A percentile compares a stretch with the other conserved stretches of the same genome.
Evolutionary conservation across 2,797 vertebrate genomes (phyloP).

Genomic region (Acrossocheilus fasciatus): DNA sequence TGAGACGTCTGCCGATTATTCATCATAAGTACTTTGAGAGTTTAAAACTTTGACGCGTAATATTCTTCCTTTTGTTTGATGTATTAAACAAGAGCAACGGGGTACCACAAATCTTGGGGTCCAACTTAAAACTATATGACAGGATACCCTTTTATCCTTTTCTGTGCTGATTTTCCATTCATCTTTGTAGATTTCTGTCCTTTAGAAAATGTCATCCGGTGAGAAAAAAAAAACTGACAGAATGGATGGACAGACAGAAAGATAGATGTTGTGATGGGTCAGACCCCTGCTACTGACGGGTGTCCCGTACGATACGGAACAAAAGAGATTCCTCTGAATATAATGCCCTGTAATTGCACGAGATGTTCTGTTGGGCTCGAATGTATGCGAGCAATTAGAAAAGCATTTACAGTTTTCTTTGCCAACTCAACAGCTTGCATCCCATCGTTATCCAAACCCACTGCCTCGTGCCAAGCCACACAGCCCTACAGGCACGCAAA

Average conservation of each 20-base stretch:
- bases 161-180: background rate
- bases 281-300: background rate
- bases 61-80: conserved; percentile 12
- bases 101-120: conserved; percentile 8
- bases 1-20: conserved; percentile 17
- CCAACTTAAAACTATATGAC: background rate
- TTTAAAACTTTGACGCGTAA: background rate
- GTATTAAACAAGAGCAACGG: conserved; percentile 3
- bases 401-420: conserved; percentile 50
- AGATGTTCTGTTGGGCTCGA: conserved; percentile 1
- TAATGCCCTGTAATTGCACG: conserved; percentile 20
- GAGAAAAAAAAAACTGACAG: background rate
- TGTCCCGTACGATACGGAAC: background rate
- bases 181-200: background rate
- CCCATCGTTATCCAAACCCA: conserved; percentile 49
- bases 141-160: background rate
- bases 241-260: background rate
- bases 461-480: conserved; percentile 49
- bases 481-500: conserved; percentile 41
- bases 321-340: background rate
- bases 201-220: background rate
- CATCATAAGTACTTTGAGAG: conserved; percentile 5
- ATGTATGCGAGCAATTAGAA: conserved; percentile 33
- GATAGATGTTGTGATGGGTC: background rate
- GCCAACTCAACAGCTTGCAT: conserved; percentile 54